Evolutionary conservation across 1,140 invertebrate genomes (phyloP).

Genomic region (Papilio polytes): DNA sequence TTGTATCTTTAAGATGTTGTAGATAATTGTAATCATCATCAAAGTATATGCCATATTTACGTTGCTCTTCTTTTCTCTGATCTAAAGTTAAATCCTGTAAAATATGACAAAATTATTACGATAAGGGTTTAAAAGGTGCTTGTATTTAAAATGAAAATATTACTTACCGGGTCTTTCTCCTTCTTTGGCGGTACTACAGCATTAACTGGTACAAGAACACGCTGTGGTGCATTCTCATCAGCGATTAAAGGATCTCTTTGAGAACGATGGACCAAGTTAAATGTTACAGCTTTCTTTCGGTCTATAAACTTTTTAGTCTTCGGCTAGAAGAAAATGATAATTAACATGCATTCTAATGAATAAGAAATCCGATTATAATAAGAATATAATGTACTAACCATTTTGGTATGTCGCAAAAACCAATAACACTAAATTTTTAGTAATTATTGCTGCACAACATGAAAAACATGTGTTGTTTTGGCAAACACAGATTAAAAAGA

Average conservation of each 20-base stretch:
- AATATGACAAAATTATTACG: conserved; percentile 17
- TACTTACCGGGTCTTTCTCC: conserved; percentile 70
- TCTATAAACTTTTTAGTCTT: conserved; percentile 95
- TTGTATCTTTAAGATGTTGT: conserved; percentile 93
- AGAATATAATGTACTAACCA: conserved; percentile 52
- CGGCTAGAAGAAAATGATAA: conserved; percentile 78
- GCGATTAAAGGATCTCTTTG: conserved; percentile 95
- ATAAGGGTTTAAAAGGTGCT: background rate
- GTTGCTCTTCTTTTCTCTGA: conserved; percentile 90
- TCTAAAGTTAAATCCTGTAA: conserved; percentile 74
- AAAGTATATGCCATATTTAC: conserved; percentile 97
- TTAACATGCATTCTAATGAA: background rate
- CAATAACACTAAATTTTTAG: background rate
- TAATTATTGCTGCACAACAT: conserved; percentile 40
- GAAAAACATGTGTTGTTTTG: conserved; percentile 77
- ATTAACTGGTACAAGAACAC: conserved; percentile 89
- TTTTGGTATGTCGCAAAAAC: conserved; percentile 46
- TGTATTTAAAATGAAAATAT: conserved; percentile 18
- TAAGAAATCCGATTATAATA: background rate
- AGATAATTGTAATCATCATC: conserved; percentile 98
- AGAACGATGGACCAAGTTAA: conserved; percentile 95
- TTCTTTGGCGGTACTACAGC: conserved; percentile 66
- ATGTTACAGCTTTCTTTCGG: conserved; percentile 95
- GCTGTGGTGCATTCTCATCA: conserved; percentile 94
- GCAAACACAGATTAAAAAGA: conserved; percentile 43